Conservation (phyloP, 2,888 invertebrate species). For the Xestia xanthographa region DNA sequence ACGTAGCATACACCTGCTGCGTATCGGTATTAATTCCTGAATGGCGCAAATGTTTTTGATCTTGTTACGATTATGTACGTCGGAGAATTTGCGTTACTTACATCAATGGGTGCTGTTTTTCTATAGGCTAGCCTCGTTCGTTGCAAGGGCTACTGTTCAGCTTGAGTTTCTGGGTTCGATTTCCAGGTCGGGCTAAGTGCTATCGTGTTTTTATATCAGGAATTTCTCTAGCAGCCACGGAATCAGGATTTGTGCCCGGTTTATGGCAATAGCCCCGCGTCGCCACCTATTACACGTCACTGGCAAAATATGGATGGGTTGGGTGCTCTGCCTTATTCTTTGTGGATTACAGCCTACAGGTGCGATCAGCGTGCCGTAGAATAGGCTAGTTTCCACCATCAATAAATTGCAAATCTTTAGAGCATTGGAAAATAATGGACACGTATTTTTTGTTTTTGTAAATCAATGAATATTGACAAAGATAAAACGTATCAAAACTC, state of each 20-base stretch:
- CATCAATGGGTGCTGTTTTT: conserved; percentile 29
- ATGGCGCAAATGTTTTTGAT: conserved; percentile 28
- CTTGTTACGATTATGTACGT: conserved; percentile 22
- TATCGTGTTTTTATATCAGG: not conserved
- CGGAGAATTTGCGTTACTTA: conserved; percentile 22
- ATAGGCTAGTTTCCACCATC: no score
- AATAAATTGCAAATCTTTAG: no score
- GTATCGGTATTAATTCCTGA: conserved; percentile 41
- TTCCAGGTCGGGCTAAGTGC: not conserved
- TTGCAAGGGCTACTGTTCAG: not conserved
- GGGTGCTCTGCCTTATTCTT: no score
- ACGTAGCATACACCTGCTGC: conserved; percentile 42
- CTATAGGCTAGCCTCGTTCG: not conserved
- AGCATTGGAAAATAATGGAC: no score
- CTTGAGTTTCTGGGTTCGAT: not conserved
- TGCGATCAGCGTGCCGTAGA: no score
- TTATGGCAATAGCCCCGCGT: not conserved
- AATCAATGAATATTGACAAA: no score
- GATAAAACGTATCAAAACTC: no score
- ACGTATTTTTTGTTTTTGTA: no score
- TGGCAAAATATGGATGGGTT: no score
- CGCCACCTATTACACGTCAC: no score
- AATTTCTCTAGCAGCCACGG: not conserved
- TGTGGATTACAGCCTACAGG: no score
- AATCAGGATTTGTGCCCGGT: not conserved